Evolutionary conservation across 2,113 vertebrate species (phyloP), one percentile per base, ranked within the genome.

Genomic region (Leptobrachium ailaonicum): DNA sequence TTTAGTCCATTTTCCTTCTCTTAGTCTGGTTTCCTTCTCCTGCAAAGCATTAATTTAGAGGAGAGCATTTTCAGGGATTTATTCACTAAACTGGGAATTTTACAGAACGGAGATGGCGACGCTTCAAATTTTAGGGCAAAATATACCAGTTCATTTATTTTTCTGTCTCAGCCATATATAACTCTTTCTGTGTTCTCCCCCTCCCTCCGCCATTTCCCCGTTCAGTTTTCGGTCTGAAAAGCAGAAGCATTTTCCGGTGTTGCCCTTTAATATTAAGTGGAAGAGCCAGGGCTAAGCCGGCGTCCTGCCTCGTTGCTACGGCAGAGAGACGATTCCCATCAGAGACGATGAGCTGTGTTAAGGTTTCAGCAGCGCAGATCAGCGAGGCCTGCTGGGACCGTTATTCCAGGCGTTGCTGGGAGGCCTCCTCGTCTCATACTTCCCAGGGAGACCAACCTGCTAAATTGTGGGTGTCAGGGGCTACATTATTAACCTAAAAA

Each of bases 251-350:
- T 47, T 62, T 62, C 8, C 63, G 58, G 45, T 20, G 44, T 41
- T 62, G 53, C 32, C 71, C 20, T 32, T 32, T 32, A 32, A 32
- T 32, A 67, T 20, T 64, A 9, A 42, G 44, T 66, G 2, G 14
- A 71, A 58, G 63, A 47, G 68, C 63, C 20, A 1, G 44, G 71
- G 66, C 1, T 41, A 13, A 70, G 54, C 45, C 43, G 58, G 53
- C 66, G 43, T 54, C 77, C 73, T 58, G 42, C 32, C 76, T 42
- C 4, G 84, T 82, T 83, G 83, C 75, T 44, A 85, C 77, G 78
- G 78, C 73, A 62, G 71, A 64, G 64, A 80, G 14, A 53, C 60
- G 69, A 80, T 40, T 80, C 78, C 78, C 78, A 12, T 68, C 6
- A 12, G 78, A 68, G 50, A 68, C 63, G n/a, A 47, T 66, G 56